phyloP scores from a whole-genome alignment of 2,797 vertebrate species.

The Argya squamiceps region DNA sequence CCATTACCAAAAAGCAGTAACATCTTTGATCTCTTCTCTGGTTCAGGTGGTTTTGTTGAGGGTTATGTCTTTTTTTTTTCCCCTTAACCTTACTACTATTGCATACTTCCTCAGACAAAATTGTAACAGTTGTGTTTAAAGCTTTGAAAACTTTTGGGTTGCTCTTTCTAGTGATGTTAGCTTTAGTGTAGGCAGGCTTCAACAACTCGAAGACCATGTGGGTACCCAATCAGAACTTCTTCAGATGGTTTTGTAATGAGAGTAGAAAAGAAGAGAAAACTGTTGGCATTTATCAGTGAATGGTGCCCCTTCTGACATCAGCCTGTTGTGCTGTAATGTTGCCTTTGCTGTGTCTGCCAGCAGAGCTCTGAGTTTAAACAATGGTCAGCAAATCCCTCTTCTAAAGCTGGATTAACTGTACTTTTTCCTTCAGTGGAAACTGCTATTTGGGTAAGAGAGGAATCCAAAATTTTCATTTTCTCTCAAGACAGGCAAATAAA shows the following conservation, averaged over 20 bases:
- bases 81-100: background rate
- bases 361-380: slow-evolving; percentile 54
- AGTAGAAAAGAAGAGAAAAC: background rate
- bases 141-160: background rate
- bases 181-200: background rate
- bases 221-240: background rate
- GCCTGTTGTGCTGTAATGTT: slow-evolving; percentile 28
- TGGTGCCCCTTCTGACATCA: slow-evolving; percentile 41
- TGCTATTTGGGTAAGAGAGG: slow-evolving; percentile 42
- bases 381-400: slow-evolving; percentile 63
- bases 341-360: slow-evolving; percentile 40
- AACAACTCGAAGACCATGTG: background rate
- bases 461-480: slow-evolving; percentile 34
- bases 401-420: slow-evolving; percentile 70
- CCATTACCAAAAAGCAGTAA: background rate
- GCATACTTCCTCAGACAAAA: background rate
- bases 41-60: background rate
- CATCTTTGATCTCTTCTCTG: background rate
- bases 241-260: background rate
- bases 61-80: background rate
- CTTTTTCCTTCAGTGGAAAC: slow-evolving; percentile 59
- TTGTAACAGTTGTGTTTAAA: background rate
- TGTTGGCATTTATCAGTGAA: background rate
- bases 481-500: slow-evolving; percentile 32
- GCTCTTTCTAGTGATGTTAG: background rate